phyloP scores from a whole-genome alignment of 2,888 invertebrate species.

The Rhingia rostrata region DNA sequence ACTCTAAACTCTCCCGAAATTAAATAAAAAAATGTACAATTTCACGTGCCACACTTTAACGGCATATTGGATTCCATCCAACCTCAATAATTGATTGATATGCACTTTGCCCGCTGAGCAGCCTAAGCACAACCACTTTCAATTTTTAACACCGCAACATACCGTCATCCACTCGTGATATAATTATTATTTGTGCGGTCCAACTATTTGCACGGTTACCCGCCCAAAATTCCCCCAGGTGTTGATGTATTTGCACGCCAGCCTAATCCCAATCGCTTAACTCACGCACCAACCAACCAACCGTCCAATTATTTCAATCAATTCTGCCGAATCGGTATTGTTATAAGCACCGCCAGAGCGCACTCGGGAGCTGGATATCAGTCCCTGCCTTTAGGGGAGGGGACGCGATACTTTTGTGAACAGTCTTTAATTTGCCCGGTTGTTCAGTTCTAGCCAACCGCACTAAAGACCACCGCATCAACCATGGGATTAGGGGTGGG shows the following conservation, averaged over 20 bases:
- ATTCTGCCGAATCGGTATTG: slow-evolving; percentile 45
- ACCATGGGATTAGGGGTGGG: too few species aligned
- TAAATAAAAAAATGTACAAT: too few species aligned
- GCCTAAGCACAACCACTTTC: slow-evolving; percentile 39
- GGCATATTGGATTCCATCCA: neutral
- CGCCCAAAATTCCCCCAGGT: slow-evolving; percentile 54
- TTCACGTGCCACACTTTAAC: too few species aligned
- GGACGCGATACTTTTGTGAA: slow-evolving; percentile 11
- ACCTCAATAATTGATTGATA: neutral
- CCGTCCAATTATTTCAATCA: slow-evolving; percentile 61
- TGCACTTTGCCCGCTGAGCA: neutral
- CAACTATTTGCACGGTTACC: slow-evolving; percentile 42
- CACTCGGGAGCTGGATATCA: neutral
- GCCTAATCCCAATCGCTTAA: slow-evolving; percentile 42
- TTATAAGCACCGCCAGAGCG: slow-evolving; percentile 12
- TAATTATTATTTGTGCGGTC: slow-evolving; percentile 48
- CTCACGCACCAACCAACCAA: slow-evolving; percentile 23
- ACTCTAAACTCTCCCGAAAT: too few species aligned
- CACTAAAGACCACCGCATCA: slow-evolving; percentile 11
- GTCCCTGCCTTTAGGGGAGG: slow-evolving; percentile 15
- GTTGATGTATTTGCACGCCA: slow-evolving; percentile 52
- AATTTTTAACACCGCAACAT: slow-evolving; percentile 41
- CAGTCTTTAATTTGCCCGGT: slow-evolving; percentile 61
- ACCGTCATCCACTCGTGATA: slow-evolving; percentile 39
- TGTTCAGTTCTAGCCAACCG: slow-evolving; percentile 48